These are phyloP conservation scores for Leptopilina myrica DNA, from an alignment of 2,888 invertebrate genomes.

Conservation along the genomic window DNA sequence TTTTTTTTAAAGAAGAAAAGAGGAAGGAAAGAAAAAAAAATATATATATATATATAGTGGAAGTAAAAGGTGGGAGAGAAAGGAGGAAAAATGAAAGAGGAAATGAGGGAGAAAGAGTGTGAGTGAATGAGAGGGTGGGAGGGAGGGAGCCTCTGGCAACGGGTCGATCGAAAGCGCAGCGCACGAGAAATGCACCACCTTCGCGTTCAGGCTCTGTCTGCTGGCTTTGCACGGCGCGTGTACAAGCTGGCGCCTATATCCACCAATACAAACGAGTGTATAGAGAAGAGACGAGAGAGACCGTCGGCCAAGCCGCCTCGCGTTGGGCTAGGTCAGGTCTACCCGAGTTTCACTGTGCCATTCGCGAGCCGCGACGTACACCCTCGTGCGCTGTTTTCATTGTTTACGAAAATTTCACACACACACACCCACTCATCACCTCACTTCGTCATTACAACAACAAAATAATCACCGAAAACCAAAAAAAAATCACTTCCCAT, in stretches of 20 bases:
- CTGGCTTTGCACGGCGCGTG: constrained; percentile 61
- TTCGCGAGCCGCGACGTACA: constrained; percentile 67
- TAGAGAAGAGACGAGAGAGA: constrained; percentile 58
- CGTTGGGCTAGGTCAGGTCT: constrained; percentile 77
- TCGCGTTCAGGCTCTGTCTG: constrained; percentile 65
- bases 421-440: constrained; percentile 4
- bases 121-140: constrained; percentile 45
- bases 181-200: constrained; percentile 74
- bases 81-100: constrained; percentile 42
- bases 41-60: background rate
- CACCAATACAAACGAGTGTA: constrained; percentile 67
- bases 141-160: constrained; percentile 64
- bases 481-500: background rate
- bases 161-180: constrained; percentile 77
- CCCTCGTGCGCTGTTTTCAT: constrained; percentile 47
- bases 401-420: constrained; percentile 5
- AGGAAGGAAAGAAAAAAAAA: constrained; percentile 1
- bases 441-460: background rate
- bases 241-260: constrained; percentile 52
- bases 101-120: constrained; percentile 49
- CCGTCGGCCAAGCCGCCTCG: constrained; percentile 71
- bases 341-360: constrained; percentile 75
- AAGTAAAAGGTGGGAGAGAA: constrained; percentile 31
- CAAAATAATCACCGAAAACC: background rate
- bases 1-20: background rate